phyloP scores from a whole-genome alignment of 2,113 vertebrate species.

The Loxodonta africana region DNA sequence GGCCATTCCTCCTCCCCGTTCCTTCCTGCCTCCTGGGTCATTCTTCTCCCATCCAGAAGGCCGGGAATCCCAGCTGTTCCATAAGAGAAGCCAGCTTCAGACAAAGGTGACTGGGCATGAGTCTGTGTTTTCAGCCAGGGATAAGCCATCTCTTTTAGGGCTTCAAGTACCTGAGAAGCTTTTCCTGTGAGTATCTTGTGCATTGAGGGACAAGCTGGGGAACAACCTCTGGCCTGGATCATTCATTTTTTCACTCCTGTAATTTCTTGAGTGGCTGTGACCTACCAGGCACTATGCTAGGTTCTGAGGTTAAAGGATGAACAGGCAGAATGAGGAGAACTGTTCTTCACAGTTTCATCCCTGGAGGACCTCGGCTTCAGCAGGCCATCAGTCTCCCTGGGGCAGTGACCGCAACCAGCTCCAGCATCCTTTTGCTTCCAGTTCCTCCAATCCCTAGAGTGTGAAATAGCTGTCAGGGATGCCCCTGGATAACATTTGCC shows the following conservation, averaged over 20 bases:
- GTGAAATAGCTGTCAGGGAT: background rate
- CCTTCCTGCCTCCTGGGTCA: constrained; percentile 27
- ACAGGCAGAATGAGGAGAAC: background rate
- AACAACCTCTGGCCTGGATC: background rate
- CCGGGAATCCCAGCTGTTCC: background rate
- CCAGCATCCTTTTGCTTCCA: background rate
- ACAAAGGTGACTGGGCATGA: background rate
- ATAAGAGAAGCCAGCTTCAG: background rate
- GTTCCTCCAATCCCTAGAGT: background rate
- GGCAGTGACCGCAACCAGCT: background rate
- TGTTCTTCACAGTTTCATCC: background rate
- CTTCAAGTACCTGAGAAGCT: background rate
- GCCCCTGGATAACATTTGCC: background rate
- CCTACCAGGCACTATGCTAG: background rate
- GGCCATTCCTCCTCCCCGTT: background rate
- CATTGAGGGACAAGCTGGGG: background rate
- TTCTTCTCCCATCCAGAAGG: background rate
- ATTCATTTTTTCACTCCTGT: background rate
- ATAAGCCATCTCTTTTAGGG: background rate
- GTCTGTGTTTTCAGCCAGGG: background rate
- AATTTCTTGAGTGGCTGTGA: background rate
- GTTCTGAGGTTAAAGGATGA: background rate
- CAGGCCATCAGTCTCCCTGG: background rate
- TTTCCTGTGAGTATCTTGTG: background rate
- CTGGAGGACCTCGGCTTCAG: background rate